Percentiles rank a stretch among this genome's conserved stretches.
These are phyloP conservation scores for Nemopilema nomurai DNA, from an alignment of 30 jellyfish, hydroid and myxozoan genomes.

Conservation along the genomic window DNA sequence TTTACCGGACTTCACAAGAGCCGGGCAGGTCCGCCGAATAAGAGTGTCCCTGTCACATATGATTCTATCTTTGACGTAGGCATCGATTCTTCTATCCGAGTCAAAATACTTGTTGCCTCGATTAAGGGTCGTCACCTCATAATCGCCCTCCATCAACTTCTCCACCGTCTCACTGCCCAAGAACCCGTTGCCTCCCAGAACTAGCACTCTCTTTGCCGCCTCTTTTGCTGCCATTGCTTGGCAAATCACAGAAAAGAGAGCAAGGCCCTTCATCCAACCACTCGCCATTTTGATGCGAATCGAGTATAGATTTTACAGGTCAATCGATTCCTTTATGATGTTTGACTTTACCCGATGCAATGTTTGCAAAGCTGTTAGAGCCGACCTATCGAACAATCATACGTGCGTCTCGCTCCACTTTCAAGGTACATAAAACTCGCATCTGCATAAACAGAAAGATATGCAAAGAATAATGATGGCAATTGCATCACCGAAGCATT, in stretches of 20 bases:
- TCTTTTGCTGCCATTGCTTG: neutral
- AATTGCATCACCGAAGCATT: too few species aligned
- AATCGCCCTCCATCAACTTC: slow-evolving; percentile 26
- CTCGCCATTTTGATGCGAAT: neutral
- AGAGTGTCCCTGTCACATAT: slow-evolving; percentile 88
- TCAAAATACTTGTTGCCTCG: slow-evolving; percentile 88
- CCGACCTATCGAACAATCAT: slow-evolving; percentile 10
- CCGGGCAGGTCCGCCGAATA: slow-evolving; percentile 74
- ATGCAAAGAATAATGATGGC: neutral
- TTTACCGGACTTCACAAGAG: slow-evolving; percentile 45
- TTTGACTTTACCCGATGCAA: neutral
- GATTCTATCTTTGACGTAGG: slow-evolving; percentile 30
- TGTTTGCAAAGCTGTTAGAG: slow-evolving; percentile 15
- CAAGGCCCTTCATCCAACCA: neutral
- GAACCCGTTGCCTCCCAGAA: slow-evolving; percentile 96
- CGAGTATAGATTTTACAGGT: neutral
- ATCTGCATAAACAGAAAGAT: neutral
- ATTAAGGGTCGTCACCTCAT: slow-evolving; percentile 61
- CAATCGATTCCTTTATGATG: neutral
- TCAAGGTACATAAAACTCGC: neutral
- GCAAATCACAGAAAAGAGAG: neutral
- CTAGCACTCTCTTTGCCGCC: slow-evolving; percentile 46
- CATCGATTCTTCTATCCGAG: slow-evolving; percentile 55
- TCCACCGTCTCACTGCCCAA: slow-evolving; percentile 83
- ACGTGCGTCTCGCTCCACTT: neutral